phyloP scores from a whole-genome alignment of 2,797 vertebrate species.

The Acridotheres tristis region DNA sequence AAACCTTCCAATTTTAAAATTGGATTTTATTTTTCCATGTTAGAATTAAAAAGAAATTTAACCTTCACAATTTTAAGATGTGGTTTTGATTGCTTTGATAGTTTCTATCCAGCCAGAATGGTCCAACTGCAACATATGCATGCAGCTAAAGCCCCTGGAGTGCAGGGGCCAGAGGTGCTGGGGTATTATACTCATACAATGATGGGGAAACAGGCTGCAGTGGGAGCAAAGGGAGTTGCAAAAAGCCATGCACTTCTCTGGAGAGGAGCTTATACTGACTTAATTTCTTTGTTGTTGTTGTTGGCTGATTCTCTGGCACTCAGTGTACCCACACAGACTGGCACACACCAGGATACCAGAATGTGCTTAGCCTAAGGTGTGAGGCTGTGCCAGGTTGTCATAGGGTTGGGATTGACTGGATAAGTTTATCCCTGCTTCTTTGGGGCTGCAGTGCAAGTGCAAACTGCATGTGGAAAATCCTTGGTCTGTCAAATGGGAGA shows the following conservation, averaged over 20 bases:
- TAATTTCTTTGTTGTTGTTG: background rate
- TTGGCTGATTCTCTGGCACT: background rate
- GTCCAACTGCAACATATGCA: accelerated
- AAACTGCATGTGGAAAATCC: background rate
- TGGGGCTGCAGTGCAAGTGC: background rate
- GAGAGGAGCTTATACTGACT: background rate
- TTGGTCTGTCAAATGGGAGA: background rate
- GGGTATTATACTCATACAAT: background rate
- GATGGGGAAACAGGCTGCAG: background rate
- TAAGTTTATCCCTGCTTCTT: background rate
- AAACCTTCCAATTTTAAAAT: background rate
- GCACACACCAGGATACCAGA: background rate
- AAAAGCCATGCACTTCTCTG: background rate
- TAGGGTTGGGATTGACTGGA: background rate
- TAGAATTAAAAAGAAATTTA: background rate
- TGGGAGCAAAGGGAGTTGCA: background rate
- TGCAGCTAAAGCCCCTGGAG: background rate
- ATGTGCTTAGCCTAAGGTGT: background rate
- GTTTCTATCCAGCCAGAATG: background rate
- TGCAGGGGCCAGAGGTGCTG: background rate
- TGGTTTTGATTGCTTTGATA: background rate
- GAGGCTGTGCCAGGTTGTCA: background rate
- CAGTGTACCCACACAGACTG: background rate
- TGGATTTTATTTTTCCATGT: background rate
- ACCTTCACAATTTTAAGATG: background rate